phyloP scores from a whole-genome alignment of 1,140 invertebrate genomes.

The Brachionus angularis region DNA sequence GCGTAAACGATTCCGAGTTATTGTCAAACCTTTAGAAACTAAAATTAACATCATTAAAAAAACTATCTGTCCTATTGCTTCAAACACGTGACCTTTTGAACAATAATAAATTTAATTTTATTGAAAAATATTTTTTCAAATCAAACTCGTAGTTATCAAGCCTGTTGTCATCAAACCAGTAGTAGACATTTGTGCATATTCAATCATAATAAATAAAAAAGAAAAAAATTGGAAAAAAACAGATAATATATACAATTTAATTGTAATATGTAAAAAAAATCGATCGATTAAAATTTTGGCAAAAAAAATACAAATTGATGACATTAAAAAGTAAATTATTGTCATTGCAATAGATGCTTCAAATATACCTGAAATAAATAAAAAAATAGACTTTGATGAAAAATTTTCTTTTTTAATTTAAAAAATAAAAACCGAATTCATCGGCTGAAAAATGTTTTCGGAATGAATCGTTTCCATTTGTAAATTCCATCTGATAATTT shows the following conservation, averaged over 20 bases:
- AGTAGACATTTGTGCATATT: conserved; percentile 68
- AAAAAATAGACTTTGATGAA: background rate
- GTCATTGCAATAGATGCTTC: conserved; percentile 57
- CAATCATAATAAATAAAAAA: conserved; percentile 65
- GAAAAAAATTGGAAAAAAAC: conserved; percentile 63
- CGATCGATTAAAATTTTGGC: conserved; percentile 69
- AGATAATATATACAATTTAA: conserved; percentile 75
- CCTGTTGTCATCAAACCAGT: conserved; percentile 64
- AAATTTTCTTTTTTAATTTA: too few relatives aligned
- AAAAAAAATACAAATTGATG: conserved; percentile 50
- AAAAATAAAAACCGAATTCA: conserved; percentile 27
- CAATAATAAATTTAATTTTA: conserved; percentile 24
- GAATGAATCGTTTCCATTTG: conserved; percentile 12
- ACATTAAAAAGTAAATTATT: conserved; percentile 50
- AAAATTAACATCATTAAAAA: conserved; percentile 75
- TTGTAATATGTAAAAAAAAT: conserved; percentile 78
- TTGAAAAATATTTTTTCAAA: conserved; percentile 46
- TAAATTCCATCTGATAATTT: conserved; percentile 30
- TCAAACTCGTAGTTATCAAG: conserved; percentile 64
- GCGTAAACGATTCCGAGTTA: conserved; percentile 70
- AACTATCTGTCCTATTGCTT: conserved; percentile 65
- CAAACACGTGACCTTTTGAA: conserved; percentile 67
- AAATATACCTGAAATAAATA: conserved; percentile 58
- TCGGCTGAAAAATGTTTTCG: conserved; percentile 39
- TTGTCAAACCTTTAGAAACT: conserved; percentile 81